phyloP scores from a whole-genome alignment of 2,113 vertebrate genomes.

The Notiomystis cincta region DNA sequence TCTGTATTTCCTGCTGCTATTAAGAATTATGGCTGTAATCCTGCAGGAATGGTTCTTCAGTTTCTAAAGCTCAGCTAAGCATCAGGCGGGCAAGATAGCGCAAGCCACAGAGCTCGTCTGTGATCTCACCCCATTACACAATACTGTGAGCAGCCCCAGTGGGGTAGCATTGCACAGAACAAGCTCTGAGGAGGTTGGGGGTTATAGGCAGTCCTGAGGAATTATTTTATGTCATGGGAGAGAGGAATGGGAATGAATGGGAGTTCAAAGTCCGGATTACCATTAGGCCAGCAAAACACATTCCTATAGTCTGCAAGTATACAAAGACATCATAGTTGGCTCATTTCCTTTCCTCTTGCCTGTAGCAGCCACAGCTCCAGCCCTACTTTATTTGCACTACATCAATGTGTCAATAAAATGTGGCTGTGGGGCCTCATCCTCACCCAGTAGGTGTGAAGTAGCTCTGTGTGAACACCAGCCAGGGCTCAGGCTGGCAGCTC shows the following conservation, averaged over 20 bases:
- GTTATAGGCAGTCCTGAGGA: neutral
- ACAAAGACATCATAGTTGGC: neutral
- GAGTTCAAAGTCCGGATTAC: neutral
- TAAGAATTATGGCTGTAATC: neutral
- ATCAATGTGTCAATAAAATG: neutral
- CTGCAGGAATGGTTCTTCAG: neutral
- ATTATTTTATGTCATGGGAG: neutral
- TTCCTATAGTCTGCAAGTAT: neutral
- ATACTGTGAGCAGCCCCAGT: neutral
- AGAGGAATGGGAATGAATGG: neutral
- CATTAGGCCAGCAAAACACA: neutral
- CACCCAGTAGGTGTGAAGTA: neutral
- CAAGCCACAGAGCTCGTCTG: neutral
- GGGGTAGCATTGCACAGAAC: neutral
- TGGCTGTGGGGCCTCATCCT: neutral
- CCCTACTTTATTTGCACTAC: neutral
- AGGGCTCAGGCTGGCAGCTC: neutral
- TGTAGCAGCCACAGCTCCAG: neutral
- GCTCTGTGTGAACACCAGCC: neutral
- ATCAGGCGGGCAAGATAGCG: neutral
- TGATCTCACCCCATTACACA: slow-evolving; percentile 64
- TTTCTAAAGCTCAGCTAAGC: neutral
- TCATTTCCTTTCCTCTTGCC: slow-evolving; percentile 11
- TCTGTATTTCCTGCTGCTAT: neutral
- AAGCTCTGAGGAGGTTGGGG: slow-evolving; percentile 1